A percentile compares a stretch with the other conserved stretches of the same genome.
Conservation (phyloP, 2,888 invertebrate species). For the Metallyticus violacea region DNA sequence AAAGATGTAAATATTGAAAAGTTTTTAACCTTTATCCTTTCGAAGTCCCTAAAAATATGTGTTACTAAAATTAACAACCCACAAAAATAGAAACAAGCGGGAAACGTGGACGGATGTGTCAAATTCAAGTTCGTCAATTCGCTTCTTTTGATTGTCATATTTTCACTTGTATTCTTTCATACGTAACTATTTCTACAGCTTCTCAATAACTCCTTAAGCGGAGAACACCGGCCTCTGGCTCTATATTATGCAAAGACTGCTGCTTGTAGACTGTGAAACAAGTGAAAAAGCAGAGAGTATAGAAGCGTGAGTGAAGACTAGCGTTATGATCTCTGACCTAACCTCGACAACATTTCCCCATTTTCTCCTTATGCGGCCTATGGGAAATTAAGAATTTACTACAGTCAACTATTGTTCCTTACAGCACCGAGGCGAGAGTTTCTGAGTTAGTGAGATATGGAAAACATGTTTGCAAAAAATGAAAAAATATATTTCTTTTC, state of each 20-base stretch:
- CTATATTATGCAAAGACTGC: not conserved
- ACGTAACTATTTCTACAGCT: too few relatives aligned
- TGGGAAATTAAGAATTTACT: constrained; percentile 6
- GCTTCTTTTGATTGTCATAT: not conserved
- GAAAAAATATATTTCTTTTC: too few relatives aligned
- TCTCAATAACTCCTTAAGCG: not conserved
- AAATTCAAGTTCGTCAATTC: not conserved
- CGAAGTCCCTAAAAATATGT: too few relatives aligned
- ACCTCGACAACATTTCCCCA: not conserved
- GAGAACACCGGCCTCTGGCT: not conserved
- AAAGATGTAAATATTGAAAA: too few relatives aligned
- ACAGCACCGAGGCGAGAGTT: not conserved
- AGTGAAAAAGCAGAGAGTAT: not conserved
- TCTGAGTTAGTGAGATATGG: too few relatives aligned
- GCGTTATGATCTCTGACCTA: not conserved
- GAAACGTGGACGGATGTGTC: too few relatives aligned
- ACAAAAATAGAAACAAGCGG: too few relatives aligned
- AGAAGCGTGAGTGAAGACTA: not conserved
- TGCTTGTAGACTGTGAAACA: not conserved
- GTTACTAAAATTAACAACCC: too few relatives aligned
- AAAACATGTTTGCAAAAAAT: too few relatives aligned
- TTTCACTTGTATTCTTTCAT: too few relatives aligned
- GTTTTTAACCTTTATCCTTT: too few relatives aligned
- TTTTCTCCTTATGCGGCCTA: not conserved
- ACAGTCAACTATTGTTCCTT: not conserved